Base-by-base conservation (phyloP, 2,888 invertebrate genomes). In the Spodoptera picta region DNA sequence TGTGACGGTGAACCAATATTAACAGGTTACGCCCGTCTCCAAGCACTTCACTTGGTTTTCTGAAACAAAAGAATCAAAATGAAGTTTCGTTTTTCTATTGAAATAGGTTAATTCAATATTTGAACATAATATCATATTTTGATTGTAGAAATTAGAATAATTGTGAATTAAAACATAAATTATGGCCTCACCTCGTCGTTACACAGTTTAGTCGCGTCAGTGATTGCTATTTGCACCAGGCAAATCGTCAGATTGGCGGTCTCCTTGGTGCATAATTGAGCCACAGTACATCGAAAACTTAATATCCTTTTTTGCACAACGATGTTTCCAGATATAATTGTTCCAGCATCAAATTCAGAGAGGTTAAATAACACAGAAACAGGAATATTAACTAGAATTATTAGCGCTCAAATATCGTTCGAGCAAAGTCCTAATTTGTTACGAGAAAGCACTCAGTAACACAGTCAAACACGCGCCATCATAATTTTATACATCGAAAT, bases 51-150 rank as follows among this genome's bases (percentile, higher is more conserved):
- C 75, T 78, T 75, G 75, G 63, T 73, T 66, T 69, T 79, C 92
- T 93, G 91, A 89, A 93, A 93, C 92, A 93, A 92, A 92, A 94
- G 88, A 94, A 93, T 85, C 87, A 55, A 94, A 92, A 92, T 91
- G 86, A 93, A 94, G 94, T 94, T 94, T 87, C 85, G 84, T 80
- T 82, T 86, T 82, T 77, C 78, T 77, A 70, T 65, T 66, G 78
- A 90, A 85, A 82, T 90, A 92, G 92, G 92, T 93, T 93, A 93
- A 83, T 88, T 75, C 81, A 88, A 84, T 83, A 87, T 86, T 86
- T 82, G 65, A 77, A 74, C 67, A 75, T 83, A 86, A 84, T 81
- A 83, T 75, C 64, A 52, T 62, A 31, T 69, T 76, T 78, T 69
- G 62, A 60, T 56, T 31, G 31, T 23, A 50, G 42, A 69, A 69